Base-by-base conservation (phyloP, 2,888 invertebrate genomes). In the Drosophila seclusa region DNA sequence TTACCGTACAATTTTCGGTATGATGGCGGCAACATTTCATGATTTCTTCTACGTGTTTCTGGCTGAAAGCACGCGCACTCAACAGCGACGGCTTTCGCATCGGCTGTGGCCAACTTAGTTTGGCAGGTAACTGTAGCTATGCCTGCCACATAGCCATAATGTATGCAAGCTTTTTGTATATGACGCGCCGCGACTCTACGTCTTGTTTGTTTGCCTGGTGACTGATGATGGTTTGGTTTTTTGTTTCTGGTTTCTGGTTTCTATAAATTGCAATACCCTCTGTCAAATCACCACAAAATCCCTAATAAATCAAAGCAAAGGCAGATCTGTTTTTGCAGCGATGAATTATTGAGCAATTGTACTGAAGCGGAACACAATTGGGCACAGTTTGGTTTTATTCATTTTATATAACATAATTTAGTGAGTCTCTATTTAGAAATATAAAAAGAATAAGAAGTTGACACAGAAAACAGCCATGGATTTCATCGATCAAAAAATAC, bases 1-100 rank as follows among this genome's bases (percentile, higher is more conserved):
- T 89, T 90, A 78, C 84, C 78, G 73, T 87, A 86, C 85, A 86
- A 86, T 83, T 85, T 87, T 90, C 87, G 85, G 85, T 86, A 86
- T 86, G 88, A 86, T 86, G 85, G 82, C 85, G 83, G 90, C 88
- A 90, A 88, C 89, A 89, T 90, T 90, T 89, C 89, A 89, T 89
- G 90, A 89, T 89, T 89, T 89, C 87, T 80, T 63, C 80, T 88
- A 90, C 89, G 90, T 89, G 89, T 85, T 77, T 76, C 75, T 77
- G 72, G 65, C 73, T 53, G 57, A 77, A 64, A 80, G 80, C 90
- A 88, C 87, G 83, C 82, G 71, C 82, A 60, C 48, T 74, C 63
- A 61, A 64, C 53, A 16, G 45, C 45, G 45, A 45, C 24, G 24
- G 45, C 24, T 45, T 45, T 45, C 16, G 45, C 21, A 16, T 21